Conservation (phyloP, 2,113 vertebrate genomes). For the Tor tambroides region DNA sequence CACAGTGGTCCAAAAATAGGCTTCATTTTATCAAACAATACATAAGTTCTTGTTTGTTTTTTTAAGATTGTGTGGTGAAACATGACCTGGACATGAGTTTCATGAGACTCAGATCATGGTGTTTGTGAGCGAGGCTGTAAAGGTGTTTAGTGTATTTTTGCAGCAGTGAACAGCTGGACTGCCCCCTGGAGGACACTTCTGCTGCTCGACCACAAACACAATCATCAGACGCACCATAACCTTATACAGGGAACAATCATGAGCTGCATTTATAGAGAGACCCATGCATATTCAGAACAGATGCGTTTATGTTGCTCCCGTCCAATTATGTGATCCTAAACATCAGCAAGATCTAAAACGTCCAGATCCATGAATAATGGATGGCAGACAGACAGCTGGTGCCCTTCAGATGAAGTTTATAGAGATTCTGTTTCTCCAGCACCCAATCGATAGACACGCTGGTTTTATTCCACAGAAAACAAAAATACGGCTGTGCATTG, state of each 20-base stretch:
- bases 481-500: constrained; percentile 31
- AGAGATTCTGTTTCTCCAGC: constrained; percentile 28
- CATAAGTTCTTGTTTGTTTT: neutral
- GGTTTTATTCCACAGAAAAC: constrained; percentile 30
- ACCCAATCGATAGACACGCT: constrained; percentile 12
- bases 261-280: neutral
- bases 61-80: neutral
- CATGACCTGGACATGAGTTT: neutral
- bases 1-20: neutral
- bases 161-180: constrained; percentile 65
- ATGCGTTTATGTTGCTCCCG: neutral
- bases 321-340: neutral
- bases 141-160: neutral
- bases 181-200: constrained; percentile 71
- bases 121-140: neutral
- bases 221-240: neutral
- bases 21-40: neutral
- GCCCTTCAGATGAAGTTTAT: constrained; percentile 26
- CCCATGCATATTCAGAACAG: neutral
- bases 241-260: neutral
- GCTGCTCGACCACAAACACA: neutral
- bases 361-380: constrained; percentile 39
- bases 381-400: constrained; percentile 13
- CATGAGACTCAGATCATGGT: neutral
- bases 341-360: neutral